phyloP scores from a whole-genome alignment of 2,888 invertebrate species.

The Patella caerulea region DNA sequence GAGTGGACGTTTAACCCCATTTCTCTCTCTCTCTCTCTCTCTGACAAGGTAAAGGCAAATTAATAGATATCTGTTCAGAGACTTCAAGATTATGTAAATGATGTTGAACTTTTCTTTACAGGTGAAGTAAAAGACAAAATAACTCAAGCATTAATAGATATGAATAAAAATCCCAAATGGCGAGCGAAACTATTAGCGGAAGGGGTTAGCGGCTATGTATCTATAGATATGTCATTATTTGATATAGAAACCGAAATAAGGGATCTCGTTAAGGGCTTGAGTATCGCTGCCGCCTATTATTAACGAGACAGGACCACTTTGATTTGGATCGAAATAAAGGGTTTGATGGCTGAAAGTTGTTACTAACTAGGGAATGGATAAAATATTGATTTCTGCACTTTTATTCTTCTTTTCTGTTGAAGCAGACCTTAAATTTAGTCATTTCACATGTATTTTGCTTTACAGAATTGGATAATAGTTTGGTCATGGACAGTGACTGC shows the following conservation, averaged over 20 bases:
- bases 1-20: too few species aligned
- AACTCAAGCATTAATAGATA: slow-evolving; percentile 47
- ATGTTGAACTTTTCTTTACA: slow-evolving; percentile 35
- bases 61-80: too few species aligned
- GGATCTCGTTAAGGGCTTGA: slow-evolving; percentile 42
- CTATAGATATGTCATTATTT: slow-evolving; percentile 47
- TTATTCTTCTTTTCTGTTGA: slow-evolving; percentile 10
- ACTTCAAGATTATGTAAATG: not conserved
- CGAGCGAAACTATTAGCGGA: slow-evolving; percentile 34
- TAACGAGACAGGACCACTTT: slow-evolving; percentile 20
- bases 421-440: too few species aligned
- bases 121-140: slow-evolving; percentile 51
- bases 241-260: slow-evolving; percentile 46
- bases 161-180: slow-evolving; percentile 50
- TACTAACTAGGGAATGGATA: slow-evolving; percentile 42
- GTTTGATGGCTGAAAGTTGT: not conserved
- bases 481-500: too few species aligned
- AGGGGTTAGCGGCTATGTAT: slow-evolving; percentile 46
- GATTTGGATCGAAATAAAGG: too few species aligned
- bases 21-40: too few species aligned
- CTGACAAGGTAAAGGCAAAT: too few species aligned
- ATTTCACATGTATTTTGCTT: too few species aligned
- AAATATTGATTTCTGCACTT: slow-evolving; percentile 24
- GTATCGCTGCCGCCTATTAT: slow-evolving; percentile 52
- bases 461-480: too few species aligned